Evolutionary conservation across 2,888 invertebrate species (phyloP).

Genomic region (Pseudococcus longispinus): DNA sequence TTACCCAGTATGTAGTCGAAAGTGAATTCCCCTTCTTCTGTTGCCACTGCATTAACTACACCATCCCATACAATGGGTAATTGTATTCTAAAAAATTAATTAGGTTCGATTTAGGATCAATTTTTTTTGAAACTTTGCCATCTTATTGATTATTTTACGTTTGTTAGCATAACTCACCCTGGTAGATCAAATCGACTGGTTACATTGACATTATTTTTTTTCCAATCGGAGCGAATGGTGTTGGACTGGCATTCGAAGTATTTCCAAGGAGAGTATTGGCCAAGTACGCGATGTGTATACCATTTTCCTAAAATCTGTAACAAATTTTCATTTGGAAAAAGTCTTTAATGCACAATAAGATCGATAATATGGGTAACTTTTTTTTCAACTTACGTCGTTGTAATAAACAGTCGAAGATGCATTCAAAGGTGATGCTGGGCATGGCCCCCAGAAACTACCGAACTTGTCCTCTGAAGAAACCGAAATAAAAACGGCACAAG

Average conservation of each 20-base stretch:
- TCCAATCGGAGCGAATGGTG: not conserved
- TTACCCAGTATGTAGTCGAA: no score
- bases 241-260: not conserved
- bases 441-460: not conserved
- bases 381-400: not conserved
- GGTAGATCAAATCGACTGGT: not conserved
- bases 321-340: not conserved
- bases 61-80: no score
- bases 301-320: not conserved
- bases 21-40: no score
- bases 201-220: not conserved
- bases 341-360: no score
- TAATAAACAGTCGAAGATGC: not conserved
- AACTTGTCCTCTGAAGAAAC: not conserved
- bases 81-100: no score
- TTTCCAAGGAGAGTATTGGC: not conserved
- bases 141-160: not conserved
- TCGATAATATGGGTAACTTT: not conserved
- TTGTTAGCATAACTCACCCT: not conserved
- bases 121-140: not conserved
- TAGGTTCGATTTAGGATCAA: not conserved
- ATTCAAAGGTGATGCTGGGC: not conserved
- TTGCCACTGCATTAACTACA: no score
- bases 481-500: not conserved
- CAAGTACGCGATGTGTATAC: not conserved